Conservation (phyloP, 2,888 invertebrate species). For the Enchytraeus crypticus region DNA sequence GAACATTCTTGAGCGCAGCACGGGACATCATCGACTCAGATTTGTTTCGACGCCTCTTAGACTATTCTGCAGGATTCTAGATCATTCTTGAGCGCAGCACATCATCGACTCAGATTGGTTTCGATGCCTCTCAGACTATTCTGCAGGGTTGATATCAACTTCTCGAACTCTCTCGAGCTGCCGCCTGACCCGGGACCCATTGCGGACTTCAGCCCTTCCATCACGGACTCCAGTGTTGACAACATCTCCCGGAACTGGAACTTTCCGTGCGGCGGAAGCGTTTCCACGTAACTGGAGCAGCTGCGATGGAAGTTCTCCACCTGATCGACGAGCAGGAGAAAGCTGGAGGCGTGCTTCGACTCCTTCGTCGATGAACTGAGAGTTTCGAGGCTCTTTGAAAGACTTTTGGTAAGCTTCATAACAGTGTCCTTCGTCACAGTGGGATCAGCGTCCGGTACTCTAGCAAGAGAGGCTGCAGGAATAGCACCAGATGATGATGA, state of each 20-base stretch:
- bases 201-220: conserved; percentile 27
- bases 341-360: neutral
- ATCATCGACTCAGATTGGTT: conserved; percentile 16
- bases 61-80: too few species aligned
- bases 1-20: neutral
- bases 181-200: conserved; percentile 3
- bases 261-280: conserved; percentile 73
- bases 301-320: conserved; percentile 62
- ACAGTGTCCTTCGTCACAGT: conserved; percentile 22
- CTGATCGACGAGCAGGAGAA: conserved; percentile 69
- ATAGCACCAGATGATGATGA: too few species aligned
- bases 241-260: conserved; percentile 66
- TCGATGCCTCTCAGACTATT: conserved; percentile 63
- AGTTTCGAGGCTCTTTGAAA: conserved; percentile 30
- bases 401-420: conserved; percentile 32
- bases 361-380: conserved; percentile 32
- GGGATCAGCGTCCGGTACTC: conserved; percentile 1
- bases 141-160: conserved; percentile 58
- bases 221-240: conserved; percentile 25
- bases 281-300: conserved; percentile 74
- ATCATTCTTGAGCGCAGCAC: neutral
- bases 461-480: too few species aligned
- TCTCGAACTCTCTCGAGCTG: conserved; percentile 30
- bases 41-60: conserved; percentile 53
- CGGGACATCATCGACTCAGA: conserved; percentile 18